Evolutionary conservation across 2,888 invertebrate genomes (phyloP), one percentile per base, ranked within the genome.

Genomic region (Rambutsinella grinnellia): DNA sequence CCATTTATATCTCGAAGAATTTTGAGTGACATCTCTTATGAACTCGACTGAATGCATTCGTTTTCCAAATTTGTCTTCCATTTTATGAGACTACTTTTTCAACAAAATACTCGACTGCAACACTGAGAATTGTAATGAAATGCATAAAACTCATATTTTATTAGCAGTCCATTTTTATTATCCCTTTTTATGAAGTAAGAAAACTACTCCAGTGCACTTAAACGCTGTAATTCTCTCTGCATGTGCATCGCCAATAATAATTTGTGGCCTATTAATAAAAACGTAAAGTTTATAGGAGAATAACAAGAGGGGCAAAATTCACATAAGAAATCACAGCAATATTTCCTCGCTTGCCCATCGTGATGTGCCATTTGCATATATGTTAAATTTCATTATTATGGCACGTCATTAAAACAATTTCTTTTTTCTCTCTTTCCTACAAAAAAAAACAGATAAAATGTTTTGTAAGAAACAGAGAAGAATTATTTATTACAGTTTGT

Each of bases 381-480:
- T 36, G 36, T 36, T 36, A 36, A 36, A 36, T 36, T 36, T 36
- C 36, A 36, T 36, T 36, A 36, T 36, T 65, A 51, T 63, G 36
- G 65, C 54, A 66, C 65, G 54, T 66, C 56, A 66, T 56, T 66
- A 66, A 66, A 66, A 21, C n/a, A 65, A 51, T 54, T 61, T 58
- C 27, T 19, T 17, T 1, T 21, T 54, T 66, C n/a, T n/a, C n/a
- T n/a, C n/a, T n/a, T 66, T 26, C 56, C 47, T 66, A 36, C 36
- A 36, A 36, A 36, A 8, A 8, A 8, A 36, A 8, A 36, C 36
- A 36, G 36, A 36, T n/a, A n/a, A n/a, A n/a, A n/a, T n/a, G 36
- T 36, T 36, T 36, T 36, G 36, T 36, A 36, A 36, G 36, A 36
- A 36, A 36, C 36, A 36, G 36, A 36, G 36, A 13, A 36, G 36